Percentiles rank a stretch among this genome's conserved stretches.
Conservation (phyloP, 2,113 vertebrate genomes). For the Nipponia nippon region DNA sequence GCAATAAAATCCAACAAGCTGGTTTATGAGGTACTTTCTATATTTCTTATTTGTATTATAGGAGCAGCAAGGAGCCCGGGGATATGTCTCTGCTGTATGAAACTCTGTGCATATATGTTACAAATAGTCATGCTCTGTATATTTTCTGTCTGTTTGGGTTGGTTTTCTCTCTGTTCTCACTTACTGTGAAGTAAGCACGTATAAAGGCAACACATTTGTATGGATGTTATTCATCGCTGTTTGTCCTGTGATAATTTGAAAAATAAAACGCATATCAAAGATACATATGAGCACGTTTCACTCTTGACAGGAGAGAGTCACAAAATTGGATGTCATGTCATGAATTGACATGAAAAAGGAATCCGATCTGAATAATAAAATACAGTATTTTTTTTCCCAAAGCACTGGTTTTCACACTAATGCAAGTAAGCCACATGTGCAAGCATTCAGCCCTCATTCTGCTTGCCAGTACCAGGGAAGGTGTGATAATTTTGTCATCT, state of each 20-base stretch:
- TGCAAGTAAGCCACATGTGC: slow-evolving; percentile 64
- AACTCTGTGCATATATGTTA: background rate
- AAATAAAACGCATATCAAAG: background rate
- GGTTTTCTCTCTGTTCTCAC: background rate
- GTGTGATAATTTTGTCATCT: slow-evolving; percentile 78
- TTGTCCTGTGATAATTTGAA: slow-evolving; percentile 1
- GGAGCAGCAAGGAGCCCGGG: background rate
- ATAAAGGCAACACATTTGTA: background rate
- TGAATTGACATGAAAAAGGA: background rate
- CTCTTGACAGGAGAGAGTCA: background rate
- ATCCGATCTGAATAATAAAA: slow-evolving; percentile 49
- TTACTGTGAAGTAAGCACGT: background rate
- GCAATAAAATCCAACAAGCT: slow-evolving; percentile 43
- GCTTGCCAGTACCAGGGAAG: slow-evolving; percentile 65
- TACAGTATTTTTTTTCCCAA: background rate
- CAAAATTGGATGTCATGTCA: background rate
- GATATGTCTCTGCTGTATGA: background rate
- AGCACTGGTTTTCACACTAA: slow-evolving; percentile 46
- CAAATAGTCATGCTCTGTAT: background rate
- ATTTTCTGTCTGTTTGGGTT: slow-evolving; percentile 9
- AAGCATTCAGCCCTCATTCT: slow-evolving; percentile 47
- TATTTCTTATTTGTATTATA: slow-evolving; percentile 29
- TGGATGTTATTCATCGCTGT: background rate
- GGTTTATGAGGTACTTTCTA: slow-evolving; percentile 38
- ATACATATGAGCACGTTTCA: background rate